Base-by-base conservation (phyloP, 2,888 invertebrate genomes). In the Ophraella communa region DNA sequence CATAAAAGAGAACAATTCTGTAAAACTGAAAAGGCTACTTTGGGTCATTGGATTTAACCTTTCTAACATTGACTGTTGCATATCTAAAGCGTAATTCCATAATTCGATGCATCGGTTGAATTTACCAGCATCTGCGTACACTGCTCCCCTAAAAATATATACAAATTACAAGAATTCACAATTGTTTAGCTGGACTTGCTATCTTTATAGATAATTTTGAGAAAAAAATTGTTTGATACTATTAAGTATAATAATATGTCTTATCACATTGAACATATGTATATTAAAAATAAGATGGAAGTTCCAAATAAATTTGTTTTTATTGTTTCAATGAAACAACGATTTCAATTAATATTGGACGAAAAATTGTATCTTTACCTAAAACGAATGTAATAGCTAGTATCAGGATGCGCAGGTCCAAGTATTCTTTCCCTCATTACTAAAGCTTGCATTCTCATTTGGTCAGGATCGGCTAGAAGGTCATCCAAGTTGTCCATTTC, bases 31-130 rank as follows among this genome's bases (percentile, higher is more conserved):
- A 67, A 98, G 87, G 69, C 94, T 94, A 79, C 95, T 95, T 81
- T 96, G 96, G 10, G 97, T 97, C 90, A 96, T 93, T 23, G 95
- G 94, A 80, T 94, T 95, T 55, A 98, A 87, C 18, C 97, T 94
- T 74, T 96, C 95, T 71, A 97, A 85, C 84, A 95, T 94, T 68
- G 90, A 89, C 80, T 96, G 95, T 82, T 97, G 97, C 94, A 96
- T 96, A 80, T 96, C 95, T 35, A 98, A 86, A 24, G 97, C 97
- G 84, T 98, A 96, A 83, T 95, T 94, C 98, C 98, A 98, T 69
- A 98, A 86, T 76, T 93, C 91, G 70, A 97, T 94, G 83, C 97
- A 98, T 72, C 93, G 88, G 74, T 90, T 88, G 85, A 96, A 97
- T 77, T 96, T 93, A 2, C 97, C 83, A 69, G 94, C 92, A 83